Conservation (phyloP, 2,113 vertebrate genomes). For the Dicentrarchus labrax region DNA sequence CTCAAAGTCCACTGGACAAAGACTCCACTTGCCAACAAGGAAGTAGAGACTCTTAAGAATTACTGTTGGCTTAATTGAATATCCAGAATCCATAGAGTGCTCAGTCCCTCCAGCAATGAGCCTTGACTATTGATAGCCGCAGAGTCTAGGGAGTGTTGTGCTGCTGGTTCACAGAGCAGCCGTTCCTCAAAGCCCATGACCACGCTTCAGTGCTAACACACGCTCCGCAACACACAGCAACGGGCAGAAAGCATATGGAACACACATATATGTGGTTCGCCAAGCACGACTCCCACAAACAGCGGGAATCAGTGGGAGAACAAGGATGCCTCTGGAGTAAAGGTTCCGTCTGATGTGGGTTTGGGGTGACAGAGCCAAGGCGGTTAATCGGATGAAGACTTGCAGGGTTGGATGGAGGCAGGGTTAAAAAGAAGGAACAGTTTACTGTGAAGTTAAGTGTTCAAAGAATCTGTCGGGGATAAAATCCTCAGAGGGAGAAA, state of each 20-base stretch:
- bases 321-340: slow-evolving; percentile 51
- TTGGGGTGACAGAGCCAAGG: slow-evolving; percentile 45
- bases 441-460: slow-evolving; percentile 66
- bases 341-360: slow-evolving; percentile 45
- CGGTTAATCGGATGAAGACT: slow-evolving; percentile 55
- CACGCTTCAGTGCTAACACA: slow-evolving; percentile 46
- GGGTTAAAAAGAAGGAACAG: slow-evolving; percentile 53
- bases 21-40: slow-evolving; percentile 37
- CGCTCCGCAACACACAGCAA: slow-evolving; percentile 15
- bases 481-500: slow-evolving; percentile 59
- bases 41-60: slow-evolving; percentile 16
- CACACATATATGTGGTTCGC: slow-evolving; percentile 21
- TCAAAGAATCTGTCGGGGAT: slow-evolving; percentile 67
- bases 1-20: slow-evolving; percentile 51
- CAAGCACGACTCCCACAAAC: slow-evolving; percentile 45
- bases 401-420: slow-evolving; percentile 28
- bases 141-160: slow-evolving; percentile 28
- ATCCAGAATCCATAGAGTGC: slow-evolving; percentile 50
- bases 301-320: slow-evolving; percentile 16
- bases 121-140: slow-evolving; percentile 27
- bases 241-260: slow-evolving; percentile 31
- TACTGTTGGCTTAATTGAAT: slow-evolving; percentile 45
- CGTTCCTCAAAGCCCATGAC: slow-evolving; percentile 42
- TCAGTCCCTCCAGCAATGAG: slow-evolving; percentile 29
- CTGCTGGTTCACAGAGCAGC: slow-evolving; percentile 46